Conservation (phyloP, 2,888 invertebrate species). For the Mactromeris polynyma region DNA sequence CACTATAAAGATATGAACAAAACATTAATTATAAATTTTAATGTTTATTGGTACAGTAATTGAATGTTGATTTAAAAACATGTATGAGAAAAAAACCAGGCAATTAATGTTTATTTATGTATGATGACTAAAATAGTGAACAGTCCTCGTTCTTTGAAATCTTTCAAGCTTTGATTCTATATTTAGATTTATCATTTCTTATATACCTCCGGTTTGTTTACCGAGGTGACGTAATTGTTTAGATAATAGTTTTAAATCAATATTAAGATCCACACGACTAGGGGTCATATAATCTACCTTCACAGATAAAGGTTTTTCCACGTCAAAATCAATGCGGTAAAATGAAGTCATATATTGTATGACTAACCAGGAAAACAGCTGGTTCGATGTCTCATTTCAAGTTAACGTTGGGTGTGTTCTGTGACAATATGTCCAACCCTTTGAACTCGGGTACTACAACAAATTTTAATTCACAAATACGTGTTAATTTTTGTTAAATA, state of each 20-base stretch:
- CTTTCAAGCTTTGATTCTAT: neutral
- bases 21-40: neutral
- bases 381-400: neutral
- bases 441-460: neutral
- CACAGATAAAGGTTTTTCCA: neutral
- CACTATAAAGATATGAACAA: neutral
- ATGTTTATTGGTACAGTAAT: neutral
- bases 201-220: neutral
- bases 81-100: neutral
- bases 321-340: neutral
- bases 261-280: neutral
- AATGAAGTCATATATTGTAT: neutral
- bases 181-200: neutral
- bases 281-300: neutral
- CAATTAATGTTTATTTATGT: neutral
- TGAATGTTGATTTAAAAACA: neutral
- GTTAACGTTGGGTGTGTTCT: constrained; percentile 1
- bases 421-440: neutral
- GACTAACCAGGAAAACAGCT: constrained; percentile 3
- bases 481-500: neutral
- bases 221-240: constrained; percentile 1
- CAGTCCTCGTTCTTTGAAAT: neutral
- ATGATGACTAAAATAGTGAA: neutral
- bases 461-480: constrained; percentile 2
- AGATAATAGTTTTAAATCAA: neutral